Evolutionary conservation across 2,113 vertebrate species (phyloP), one percentile per base, ranked within the genome.

Genomic region (Perca flavescens): DNA sequence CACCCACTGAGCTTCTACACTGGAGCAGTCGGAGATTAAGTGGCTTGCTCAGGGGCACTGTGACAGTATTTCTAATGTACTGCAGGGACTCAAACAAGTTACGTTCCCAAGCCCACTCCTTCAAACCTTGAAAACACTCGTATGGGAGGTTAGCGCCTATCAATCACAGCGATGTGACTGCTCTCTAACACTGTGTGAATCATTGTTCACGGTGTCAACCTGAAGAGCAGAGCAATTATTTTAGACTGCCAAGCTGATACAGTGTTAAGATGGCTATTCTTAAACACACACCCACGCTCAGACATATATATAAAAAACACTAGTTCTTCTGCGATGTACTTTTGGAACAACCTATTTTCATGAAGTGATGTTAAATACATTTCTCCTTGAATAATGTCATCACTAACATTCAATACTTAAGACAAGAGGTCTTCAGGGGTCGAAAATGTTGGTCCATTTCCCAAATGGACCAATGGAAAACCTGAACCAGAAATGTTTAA

Each of bases 41-140:
- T 67, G 43, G 46, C 31, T 68, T 60, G 66, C 76, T 80, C 79
- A 49, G 57, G 62, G 79, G 43, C 12, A 69, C 14, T 40, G 16
- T 60, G 49, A 67, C 67, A 12, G 14, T n/a, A 60, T 78, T 53
- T 73, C 56, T 77, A 28, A 61, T 34, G 47, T 28, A 31, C 50
- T 16, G 52, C 36, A 22, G 11, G 22, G 57, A 65, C 9, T 74
- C 56, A 53, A 63, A 57, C 21, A 62, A 58, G 63, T 15, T 43
- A 16, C 5, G 3, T 71, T 76, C 22, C 34, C 40, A 57, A 58
- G 25, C 36, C 40, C 12, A 46, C 28, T 52, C 9, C 13, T 57
- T 74, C 7, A 79, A 36, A 83, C 57, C 70, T 70, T 47, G 46
- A 58, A 57, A 71, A 79, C n/a, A 16, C 21, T 66, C 43, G 17